Evolutionary conservation across 1,140 invertebrate species (phyloP), one percentile per base, ranked within the genome.

Genomic region (Drosophila erecta): DNA sequence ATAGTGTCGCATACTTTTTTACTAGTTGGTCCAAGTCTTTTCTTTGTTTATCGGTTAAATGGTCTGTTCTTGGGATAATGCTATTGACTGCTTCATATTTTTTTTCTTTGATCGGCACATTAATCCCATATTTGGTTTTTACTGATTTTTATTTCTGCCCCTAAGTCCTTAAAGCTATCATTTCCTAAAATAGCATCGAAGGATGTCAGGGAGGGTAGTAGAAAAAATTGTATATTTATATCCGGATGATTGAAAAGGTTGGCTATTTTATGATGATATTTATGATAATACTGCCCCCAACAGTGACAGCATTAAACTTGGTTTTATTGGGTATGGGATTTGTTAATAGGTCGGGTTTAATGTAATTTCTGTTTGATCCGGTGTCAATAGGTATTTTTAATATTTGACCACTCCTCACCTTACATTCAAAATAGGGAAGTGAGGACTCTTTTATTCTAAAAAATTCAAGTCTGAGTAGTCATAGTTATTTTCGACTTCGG

Each of bases 261-360:
- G 17, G 17, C 17, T 17, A 17, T 17, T 17, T 17, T 17, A 17
- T 17, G 17, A 8, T 76, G 43, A 10, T n/a, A n/a, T n/a, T n/a
- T n/a, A n/a, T n/a, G n/a, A n/a, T n/a, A 7, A 58, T 44, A 27
- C 59, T 57, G 7, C 73, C 79, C 20, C 50, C 69, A 33, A 79
- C 54, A 1, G 76, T 60, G 4, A 70, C 46, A 8, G 73, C 76
- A 7, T 41, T 41, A 8, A 41, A 41, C n/a, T n/a, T 15, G 6
- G n/a, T 17, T 15, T 41, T 7, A 41, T 41, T 17, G 47, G 33
- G 22, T 74, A 79, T 22, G 50, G 53, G 14, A 17, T 37, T 47
- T 10, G 35, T 35, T 35, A 11, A 1, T 2, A 35, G 10, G 17
- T 17, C 17, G 17, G 17, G 1, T 17, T 17, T 17, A 17, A 17